These are phyloP conservation scores for Corticium candelabrum DNA, from an alignment of 37 sponge, comb jelly and placozoan species.

Conservation along the genomic window DNA sequence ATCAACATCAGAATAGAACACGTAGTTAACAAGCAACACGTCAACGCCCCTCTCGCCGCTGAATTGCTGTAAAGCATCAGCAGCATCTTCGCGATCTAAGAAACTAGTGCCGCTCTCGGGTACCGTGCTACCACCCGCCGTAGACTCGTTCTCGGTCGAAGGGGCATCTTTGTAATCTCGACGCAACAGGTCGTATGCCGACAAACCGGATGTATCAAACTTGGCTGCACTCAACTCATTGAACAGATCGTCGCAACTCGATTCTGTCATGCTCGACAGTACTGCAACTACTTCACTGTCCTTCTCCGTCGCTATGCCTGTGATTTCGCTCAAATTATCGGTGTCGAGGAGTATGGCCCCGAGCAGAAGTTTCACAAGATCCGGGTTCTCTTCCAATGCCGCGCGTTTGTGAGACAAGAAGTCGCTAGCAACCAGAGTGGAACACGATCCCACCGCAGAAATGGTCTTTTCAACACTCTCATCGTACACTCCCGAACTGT, in stretches of 20 bases:
- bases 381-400: constrained; percentile 3
- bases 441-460: not conserved
- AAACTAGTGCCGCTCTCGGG: not conserved
- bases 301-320: constrained; percentile 25
- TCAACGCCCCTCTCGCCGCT: not conserved
- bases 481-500: not conserved
- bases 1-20: not conserved
- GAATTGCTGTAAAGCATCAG: not conserved
- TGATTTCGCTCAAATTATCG: constrained; percentile 21
- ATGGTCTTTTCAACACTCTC: not conserved
- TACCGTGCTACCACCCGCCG: not conserved
- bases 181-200: constrained; percentile 26
- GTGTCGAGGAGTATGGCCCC: constrained; percentile 61
- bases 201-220: constrained; percentile 16
- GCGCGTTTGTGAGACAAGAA: not conserved
- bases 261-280: not conserved
- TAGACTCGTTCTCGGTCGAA: not conserved
- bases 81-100: not conserved
- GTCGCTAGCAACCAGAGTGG: not conserved
- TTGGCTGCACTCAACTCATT: constrained; percentile 13
- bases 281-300: constrained; percentile 24
- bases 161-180: constrained; percentile 35
- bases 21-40: not conserved
- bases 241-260: constrained; percentile 6
- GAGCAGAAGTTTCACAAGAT: constrained; percentile 33